Conservation (phyloP, 1,140 invertebrate species). For the Bombus huntii region DNA sequence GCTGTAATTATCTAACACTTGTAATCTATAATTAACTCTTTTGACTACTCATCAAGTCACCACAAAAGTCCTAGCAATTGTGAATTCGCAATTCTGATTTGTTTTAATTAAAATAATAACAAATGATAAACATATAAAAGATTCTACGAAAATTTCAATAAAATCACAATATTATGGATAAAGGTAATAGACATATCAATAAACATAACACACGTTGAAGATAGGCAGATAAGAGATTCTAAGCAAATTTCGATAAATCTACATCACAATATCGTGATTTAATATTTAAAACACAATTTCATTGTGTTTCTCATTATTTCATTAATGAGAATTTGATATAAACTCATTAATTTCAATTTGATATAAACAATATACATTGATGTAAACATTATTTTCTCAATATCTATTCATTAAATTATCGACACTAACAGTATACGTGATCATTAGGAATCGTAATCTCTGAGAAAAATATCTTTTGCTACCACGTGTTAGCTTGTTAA, state of each 20-base stretch:
- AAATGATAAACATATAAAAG: background rate
- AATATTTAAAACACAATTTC: background rate
- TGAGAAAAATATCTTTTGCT: background rate
- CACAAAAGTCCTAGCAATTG: background rate
- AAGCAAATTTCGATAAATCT: too few relatives aligned
- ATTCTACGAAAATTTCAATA: background rate
- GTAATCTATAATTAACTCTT: background rate
- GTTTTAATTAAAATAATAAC: background rate
- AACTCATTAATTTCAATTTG: background rate
- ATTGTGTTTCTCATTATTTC: too few relatives aligned
- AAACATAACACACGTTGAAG: background rate
- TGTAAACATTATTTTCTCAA: slow-evolving; percentile 1
- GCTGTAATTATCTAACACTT: background rate
- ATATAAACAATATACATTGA: background rate
- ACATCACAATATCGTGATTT: too few relatives aligned
- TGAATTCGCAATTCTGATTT: background rate
- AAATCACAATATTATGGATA: background rate
- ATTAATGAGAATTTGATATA: too few relatives aligned
- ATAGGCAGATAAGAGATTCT: background rate
- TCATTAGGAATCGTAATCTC: too few relatives aligned
- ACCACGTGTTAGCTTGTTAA: background rate
- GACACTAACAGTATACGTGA: background rate
- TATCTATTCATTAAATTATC: background rate
- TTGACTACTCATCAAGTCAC: background rate
- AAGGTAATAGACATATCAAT: background rate